phyloP scores from a whole-genome alignment of 2,888 invertebrate genomes.

The Eristalis pertinax region DNA sequence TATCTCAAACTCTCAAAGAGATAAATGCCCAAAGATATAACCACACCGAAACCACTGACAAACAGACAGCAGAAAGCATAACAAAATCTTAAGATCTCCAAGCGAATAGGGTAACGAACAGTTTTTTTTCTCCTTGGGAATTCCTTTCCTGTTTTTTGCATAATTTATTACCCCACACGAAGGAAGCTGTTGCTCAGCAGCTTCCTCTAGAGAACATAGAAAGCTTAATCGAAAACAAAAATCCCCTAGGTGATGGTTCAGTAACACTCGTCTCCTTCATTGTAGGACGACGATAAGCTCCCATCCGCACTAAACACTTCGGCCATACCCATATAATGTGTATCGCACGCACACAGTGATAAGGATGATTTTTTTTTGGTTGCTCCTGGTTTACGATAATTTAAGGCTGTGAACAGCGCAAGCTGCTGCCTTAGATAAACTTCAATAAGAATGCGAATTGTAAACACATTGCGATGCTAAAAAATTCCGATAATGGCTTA shows the following conservation, averaged over 20 bases:
- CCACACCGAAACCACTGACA: constrained; percentile 19
- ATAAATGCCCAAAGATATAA: neutral
- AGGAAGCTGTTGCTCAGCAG: constrained; percentile 54
- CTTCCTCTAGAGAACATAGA: constrained; percentile 22
- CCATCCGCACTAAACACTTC: constrained; percentile 8
- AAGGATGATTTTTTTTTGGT: constrained; percentile 12
- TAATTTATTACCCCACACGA: constrained; percentile 57
- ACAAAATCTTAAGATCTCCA: constrained; percentile 51
- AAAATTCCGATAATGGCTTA: constrained; percentile 71
- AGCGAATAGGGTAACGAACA: constrained; percentile 34
- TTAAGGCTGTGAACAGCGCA: constrained; percentile 62
- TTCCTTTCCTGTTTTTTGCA: constrained; percentile 56
- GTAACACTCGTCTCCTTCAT: constrained; percentile 43
- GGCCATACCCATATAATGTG: neutral
- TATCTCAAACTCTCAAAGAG: neutral
- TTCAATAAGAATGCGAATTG: constrained; percentile 69
- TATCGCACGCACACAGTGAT: neutral
- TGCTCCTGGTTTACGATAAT: constrained; percentile 55
- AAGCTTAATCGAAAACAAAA: constrained; percentile 61
- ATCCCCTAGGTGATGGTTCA: constrained; percentile 56
- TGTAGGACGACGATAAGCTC: constrained; percentile 46
- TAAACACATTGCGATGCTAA: constrained; percentile 69
- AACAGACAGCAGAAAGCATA: constrained; percentile 47
- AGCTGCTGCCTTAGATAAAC: constrained; percentile 69
- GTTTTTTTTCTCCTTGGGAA: constrained; percentile 20